phyloP scores from a whole-genome alignment of 2,888 invertebrate species.

The Anoncus sp. region DNA sequence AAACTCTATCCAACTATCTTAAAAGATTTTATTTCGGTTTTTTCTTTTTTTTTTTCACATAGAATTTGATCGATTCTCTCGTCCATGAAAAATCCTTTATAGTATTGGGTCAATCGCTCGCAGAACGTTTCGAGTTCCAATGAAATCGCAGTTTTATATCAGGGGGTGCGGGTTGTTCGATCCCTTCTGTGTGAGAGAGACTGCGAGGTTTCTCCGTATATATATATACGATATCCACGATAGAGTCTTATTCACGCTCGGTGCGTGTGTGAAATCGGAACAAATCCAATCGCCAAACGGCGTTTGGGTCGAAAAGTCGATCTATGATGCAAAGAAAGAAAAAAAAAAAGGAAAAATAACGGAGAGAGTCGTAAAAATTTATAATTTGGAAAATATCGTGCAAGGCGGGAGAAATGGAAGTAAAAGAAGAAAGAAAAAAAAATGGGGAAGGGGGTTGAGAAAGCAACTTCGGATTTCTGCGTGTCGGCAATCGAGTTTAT shows the following conservation, averaged over 20 bases:
- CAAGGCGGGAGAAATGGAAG: slow-evolving; percentile 49
- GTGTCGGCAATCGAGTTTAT: slow-evolving; percentile 80
- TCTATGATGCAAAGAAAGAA: slow-evolving; percentile 34
- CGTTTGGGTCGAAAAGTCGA: slow-evolving; percentile 57
- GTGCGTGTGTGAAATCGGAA: slow-evolving; percentile 77
- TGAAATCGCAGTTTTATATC: slow-evolving; percentile 7
- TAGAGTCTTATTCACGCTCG: slow-evolving; percentile 66
- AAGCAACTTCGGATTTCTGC: slow-evolving; percentile 72
- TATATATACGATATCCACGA: slow-evolving; percentile 51
- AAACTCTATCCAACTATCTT: no score
- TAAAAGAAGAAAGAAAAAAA: slow-evolving; percentile 33
- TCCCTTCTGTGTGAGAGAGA: slow-evolving; percentile 52
- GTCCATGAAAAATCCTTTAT: slow-evolving; percentile 30
- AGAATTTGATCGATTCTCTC: slow-evolving; percentile 30
- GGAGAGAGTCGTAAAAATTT: slow-evolving; percentile 81
- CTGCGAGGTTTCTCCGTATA: slow-evolving; percentile 33
- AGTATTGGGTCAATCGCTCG: slow-evolving; percentile 54
- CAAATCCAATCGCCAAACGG: slow-evolving; percentile 78
- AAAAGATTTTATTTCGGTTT: no score
- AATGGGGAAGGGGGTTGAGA: slow-evolving; percentile 58
- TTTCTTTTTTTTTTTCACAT: not conserved
- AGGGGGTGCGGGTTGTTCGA: slow-evolving; percentile 1
- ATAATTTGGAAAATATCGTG: slow-evolving; percentile 83
- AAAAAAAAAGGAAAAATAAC: slow-evolving; percentile 47
- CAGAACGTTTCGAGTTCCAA: slow-evolving; percentile 44